phyloP scores from a whole-genome alignment of 2,113 vertebrate genomes.

The Australoheros scitulus region DNA sequence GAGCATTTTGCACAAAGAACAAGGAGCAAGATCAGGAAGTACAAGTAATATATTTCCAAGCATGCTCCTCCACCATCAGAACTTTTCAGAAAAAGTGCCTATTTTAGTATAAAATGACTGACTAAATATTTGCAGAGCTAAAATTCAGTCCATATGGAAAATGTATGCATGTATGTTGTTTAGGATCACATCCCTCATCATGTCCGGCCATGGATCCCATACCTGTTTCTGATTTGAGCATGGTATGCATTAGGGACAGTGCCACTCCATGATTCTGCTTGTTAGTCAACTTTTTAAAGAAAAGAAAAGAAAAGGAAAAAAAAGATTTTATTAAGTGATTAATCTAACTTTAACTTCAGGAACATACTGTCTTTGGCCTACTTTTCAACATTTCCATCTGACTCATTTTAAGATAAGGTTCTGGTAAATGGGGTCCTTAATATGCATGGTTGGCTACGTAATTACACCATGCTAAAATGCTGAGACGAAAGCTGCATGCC shows the following conservation, averaged over 20 bases:
- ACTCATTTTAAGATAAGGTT: not conserved
- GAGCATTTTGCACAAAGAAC: no score
- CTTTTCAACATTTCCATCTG: not conserved
- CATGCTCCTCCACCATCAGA: no score
- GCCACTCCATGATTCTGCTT: not conserved
- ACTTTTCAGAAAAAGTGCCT: no score
- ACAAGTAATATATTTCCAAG: not conserved
- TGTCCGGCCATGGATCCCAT: not conserved
- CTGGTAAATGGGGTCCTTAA: not conserved
- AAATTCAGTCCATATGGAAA: no score
- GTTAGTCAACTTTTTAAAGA: no score
- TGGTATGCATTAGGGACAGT: not conserved
- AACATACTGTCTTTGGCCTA: slow-evolving; percentile 3
- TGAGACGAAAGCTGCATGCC: not conserved
- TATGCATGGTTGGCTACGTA: not conserved
- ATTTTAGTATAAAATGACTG: no score
- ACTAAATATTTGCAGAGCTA: no score
- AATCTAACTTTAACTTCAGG: not conserved
- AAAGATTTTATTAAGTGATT: not conserved
- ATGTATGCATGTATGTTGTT: not conserved
- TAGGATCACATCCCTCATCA: not conserved
- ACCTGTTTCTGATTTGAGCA: not conserved
- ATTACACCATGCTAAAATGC: not conserved
- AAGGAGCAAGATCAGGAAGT: not conserved
- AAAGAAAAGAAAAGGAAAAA: no score